Evolutionary conservation across 2,888 invertebrate species (phyloP).

Genomic region (Tetropium fuscum): DNA sequence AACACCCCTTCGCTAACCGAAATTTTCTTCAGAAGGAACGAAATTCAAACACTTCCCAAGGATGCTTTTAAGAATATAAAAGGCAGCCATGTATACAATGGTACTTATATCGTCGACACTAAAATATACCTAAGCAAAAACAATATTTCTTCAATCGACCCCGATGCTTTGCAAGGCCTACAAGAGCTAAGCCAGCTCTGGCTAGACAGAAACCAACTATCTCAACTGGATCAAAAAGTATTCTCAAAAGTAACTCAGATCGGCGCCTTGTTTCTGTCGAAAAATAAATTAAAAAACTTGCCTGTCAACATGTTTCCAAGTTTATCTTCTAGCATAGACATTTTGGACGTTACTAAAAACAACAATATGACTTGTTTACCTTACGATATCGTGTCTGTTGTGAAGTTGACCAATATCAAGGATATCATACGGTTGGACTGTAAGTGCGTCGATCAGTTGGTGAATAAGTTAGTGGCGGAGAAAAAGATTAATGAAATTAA

Average conservation of each 20-base stretch:
- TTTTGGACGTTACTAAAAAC: slow-evolving; percentile 41
- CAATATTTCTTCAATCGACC: slow-evolving; percentile 42
- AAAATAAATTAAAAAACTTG: slow-evolving; percentile 39
- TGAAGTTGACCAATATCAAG: slow-evolving; percentile 33
- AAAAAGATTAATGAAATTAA: slow-evolving; percentile 35
- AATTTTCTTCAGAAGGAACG: slow-evolving; percentile 56
- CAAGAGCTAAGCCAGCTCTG: slow-evolving; percentile 46
- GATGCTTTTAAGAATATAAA: slow-evolving; percentile 56
- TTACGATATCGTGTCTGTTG: slow-evolving; percentile 35
- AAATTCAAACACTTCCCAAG: slow-evolving; percentile 49
- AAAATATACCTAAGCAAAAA: slow-evolving; percentile 54
- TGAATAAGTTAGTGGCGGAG: slow-evolving; percentile 12
- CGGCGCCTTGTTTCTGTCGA: slow-evolving; percentile 35
- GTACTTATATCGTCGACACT: slow-evolving; percentile 29
- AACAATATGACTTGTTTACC: slow-evolving; percentile 42
- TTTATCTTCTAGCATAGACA: slow-evolving; percentile 29
- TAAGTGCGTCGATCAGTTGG: slow-evolving; percentile 33
- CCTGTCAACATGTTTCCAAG: slow-evolving; percentile 34
- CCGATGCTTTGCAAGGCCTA: slow-evolving; percentile 44
- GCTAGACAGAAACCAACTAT: slow-evolving; percentile 50
- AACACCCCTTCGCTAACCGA: slow-evolving; percentile 54
- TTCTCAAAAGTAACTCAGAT: slow-evolving; percentile 43
- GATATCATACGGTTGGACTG: slow-evolving; percentile 39
- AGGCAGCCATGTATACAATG: slow-evolving; percentile 36
- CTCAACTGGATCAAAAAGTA: slow-evolving; percentile 37